Conservation (phyloP, 2,888 invertebrate genomes). For the Trilocha varians region DNA sequence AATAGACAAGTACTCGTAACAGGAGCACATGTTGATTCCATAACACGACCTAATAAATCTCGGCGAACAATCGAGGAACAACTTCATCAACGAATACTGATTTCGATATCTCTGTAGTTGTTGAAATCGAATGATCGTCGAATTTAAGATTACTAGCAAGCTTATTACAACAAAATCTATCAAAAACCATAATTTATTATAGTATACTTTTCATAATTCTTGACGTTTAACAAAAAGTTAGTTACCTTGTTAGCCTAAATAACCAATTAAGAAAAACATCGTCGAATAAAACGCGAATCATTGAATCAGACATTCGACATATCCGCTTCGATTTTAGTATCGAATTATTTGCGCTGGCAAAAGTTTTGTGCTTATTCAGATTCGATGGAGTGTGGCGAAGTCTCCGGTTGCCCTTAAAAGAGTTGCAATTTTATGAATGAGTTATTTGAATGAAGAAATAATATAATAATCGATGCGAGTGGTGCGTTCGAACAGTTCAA, state of each 20-base stretch:
- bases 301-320: no score
- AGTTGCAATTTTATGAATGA: conserved; percentile 70
- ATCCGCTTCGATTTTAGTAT: neutral
- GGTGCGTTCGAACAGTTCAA: conserved; percentile 38
- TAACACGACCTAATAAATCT: conserved; percentile 54
- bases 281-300: no score
- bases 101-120: conserved; percentile 12
- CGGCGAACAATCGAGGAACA: conserved; percentile 49
- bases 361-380: conserved; percentile 4
- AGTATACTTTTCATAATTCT: no score
- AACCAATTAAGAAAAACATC: no score
- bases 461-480: conserved; percentile 52
- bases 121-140: no score
- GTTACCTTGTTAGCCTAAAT: no score
- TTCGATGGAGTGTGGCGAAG: conserved; percentile 45
- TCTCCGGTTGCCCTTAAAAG: conserved; percentile 51
- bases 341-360: neutral
- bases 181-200: no score
- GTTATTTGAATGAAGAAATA: conserved; percentile 66
- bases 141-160: no score
- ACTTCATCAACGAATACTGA: conserved; percentile 59
- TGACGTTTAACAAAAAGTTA: no score
- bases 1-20: conserved; percentile 49
- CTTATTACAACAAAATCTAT: no score
- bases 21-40: conserved; percentile 53